Conservation (phyloP, 2,797 vertebrate genomes). For the Vireo griseus region DNA sequence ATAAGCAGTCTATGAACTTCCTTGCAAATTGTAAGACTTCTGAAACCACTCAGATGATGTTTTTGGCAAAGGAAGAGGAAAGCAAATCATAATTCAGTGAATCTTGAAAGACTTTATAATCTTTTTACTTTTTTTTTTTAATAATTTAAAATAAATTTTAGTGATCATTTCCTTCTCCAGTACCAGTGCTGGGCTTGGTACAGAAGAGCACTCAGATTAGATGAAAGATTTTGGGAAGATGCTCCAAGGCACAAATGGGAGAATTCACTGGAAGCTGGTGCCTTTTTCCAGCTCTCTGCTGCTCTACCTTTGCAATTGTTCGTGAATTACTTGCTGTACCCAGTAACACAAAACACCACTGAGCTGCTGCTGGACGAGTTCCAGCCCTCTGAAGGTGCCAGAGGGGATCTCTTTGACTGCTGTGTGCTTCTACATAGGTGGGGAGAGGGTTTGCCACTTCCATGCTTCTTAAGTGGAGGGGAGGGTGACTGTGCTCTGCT, state of each 20-base stretch:
- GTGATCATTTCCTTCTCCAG: background rate
- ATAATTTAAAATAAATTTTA: slow-evolving; percentile 2
- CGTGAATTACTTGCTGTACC: background rate
- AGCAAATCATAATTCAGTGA: background rate
- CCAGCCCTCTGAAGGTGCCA: background rate
- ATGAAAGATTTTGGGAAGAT: background rate
- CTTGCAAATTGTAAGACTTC: background rate
- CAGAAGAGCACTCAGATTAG: background rate
- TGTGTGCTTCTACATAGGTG: background rate
- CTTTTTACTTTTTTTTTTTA: background rate
- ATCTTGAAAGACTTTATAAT: background rate
- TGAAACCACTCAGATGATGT: background rate
- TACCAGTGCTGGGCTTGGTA: background rate
- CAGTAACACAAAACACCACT: background rate
- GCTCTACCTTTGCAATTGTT: background rate
- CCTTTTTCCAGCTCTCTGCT: background rate
- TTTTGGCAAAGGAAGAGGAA: background rate
- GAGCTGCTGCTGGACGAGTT: background rate
- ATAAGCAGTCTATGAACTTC: background rate
- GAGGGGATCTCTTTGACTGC: background rate
- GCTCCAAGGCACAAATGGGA: background rate
- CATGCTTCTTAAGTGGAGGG: fast-evolving
- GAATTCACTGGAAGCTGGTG: background rate
- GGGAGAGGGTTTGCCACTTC: background rate
- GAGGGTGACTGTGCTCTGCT: background rate